Evolutionary conservation across 2,888 invertebrate species (phyloP), one percentile per base, ranked within the genome.

Genomic region (Camponotus fellah): DNA sequence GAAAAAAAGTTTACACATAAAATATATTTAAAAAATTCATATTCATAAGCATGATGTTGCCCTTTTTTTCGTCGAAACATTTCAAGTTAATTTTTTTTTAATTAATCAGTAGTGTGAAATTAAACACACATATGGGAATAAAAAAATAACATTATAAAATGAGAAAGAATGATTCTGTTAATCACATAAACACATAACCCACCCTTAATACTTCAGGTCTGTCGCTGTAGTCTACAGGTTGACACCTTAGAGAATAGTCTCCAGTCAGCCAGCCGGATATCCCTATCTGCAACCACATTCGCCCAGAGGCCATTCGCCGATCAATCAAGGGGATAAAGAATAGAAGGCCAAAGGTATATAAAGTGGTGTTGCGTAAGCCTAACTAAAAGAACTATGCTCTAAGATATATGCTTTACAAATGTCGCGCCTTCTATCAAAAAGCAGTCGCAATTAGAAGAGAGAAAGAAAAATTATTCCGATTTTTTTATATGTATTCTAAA

Each of bases 191-290:
- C 82, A 26, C 65, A 74, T 92, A 92, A 97, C 97, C 97, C 97
- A 99, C 99, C 97, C 98, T 97, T 95, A 98, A 96, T 94, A 98
- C 98, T 96, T 97, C 97, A 95, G 98, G 97, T 96, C 97, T 97
- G 96, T 97, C 97, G 95, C 98, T 97, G 97, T 98, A 98, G 97
- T 99, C 98, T 95, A 99, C 99, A 94, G 99, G 99, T 96, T 99
- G 98, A 97, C 99, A 99, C 95, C 97, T 97, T 96, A 97, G 97
- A 96, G 97, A 98, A 97, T 99, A 99, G 95, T 98, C 98, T 95
- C 98, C 98, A 95, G 98, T 97, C 96, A 98, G 97, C 99, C 99
- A 99, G 95, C 99, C 99, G 95, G 97, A 97, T 96, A 97, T 96
- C 95, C 97, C 97, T 96, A 98, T 97, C 98, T 98, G 97, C 96